Base-by-base conservation (phyloP, 2,113 vertebrate species). In the Gopherus flavomarginatus region DNA sequence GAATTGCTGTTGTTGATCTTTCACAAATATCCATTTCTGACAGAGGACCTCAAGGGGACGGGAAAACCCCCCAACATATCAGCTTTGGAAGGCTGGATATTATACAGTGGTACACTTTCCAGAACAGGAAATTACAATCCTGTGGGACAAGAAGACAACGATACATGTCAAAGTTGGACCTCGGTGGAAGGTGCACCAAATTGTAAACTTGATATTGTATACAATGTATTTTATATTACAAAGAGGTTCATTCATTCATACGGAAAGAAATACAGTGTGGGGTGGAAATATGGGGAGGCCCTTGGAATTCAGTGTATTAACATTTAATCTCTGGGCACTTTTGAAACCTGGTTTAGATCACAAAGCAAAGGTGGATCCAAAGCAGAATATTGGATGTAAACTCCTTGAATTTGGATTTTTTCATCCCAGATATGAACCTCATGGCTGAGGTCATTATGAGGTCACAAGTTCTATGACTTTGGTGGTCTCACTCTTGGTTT, bases 71-170 rank as follows among this genome's bases (percentile, higher is more conserved):
- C 98, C 98, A 59, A 98, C 98, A 38, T 99, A 99, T 98, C 99
- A 99, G 94, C 96, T 99, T 85, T 99, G 99, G 99, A 99, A 98
- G 94, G 99, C 99, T 31, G 99, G 99, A 19, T 99, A 99, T 97
- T 99, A 99, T 95, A 98, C 98, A 5, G 99, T 99, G 90, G 98
- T 99, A 83, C 98, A 99, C 93, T 99, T 99, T 96, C 98, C 99
- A 91, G 98, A 98, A 93, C 97, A 99, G 92, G 99, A 99, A 79
- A 98, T 99, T 94, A 99, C 99, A 53, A 89, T 99, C 96, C 98
- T 99, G 65, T 99, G 99, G 99, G 99, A 99, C 97, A 99, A 98
- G 96, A 99, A 99, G 98, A 99, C 99, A 52, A 99, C 99, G 65
- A 98, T 99, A 2, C 99, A 99, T 93, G 98, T 99, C 95, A 99